Evolutionary conservation across 2,797 vertebrate species (phyloP), one percentile per base, ranked within the genome.

Genomic region (Linurgus olivaceus): DNA sequence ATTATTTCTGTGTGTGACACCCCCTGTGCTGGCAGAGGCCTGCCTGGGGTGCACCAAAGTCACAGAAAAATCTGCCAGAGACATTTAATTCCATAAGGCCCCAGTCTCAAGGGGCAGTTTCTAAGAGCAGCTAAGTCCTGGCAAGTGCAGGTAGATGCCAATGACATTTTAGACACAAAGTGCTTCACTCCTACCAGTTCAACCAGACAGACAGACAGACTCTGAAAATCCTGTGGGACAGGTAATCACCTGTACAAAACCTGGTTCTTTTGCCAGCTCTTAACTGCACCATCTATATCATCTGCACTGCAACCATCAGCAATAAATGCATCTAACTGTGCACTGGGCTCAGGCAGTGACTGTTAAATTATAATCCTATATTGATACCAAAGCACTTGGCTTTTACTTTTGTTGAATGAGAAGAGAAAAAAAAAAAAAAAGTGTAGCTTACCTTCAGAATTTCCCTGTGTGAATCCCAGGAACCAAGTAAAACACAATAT

Each of bases 391-490:
- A 61, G 23, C 44, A 58, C 62, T 71, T 52, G 18, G 54, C 7
- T 92, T 85, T 79, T 44, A 62, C 24, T 80, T 85, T 23, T 50
- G 17, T 74, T 92, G 38, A 72, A 88, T 72, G 25, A 67, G 4
- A 17, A 42, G 2, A 26, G 33, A 47, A 2, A 52, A 21, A 48
- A 21, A 48, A 21, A 37, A 37, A 20, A 37, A 58, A 12, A 8
- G 7, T 13, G 13, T 42, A 11, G 86, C 97, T 99, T 98, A 99
- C 99, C 99, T 99, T 99, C 98, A 99, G 98, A 98, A 98, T 98
- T 98, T 97, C 98, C 98, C 97, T 98, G 98, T 96, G 98, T 97
- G 86, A 98, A 97, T 95, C 98, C 98, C 96, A 99, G 97, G 97
- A 98, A 98, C 98, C 98, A 99, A 97, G 98, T 97, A 97, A 98